Conservation (phyloP, 2,113 vertebrate genomes). For the Talpa occidentalis region DNA sequence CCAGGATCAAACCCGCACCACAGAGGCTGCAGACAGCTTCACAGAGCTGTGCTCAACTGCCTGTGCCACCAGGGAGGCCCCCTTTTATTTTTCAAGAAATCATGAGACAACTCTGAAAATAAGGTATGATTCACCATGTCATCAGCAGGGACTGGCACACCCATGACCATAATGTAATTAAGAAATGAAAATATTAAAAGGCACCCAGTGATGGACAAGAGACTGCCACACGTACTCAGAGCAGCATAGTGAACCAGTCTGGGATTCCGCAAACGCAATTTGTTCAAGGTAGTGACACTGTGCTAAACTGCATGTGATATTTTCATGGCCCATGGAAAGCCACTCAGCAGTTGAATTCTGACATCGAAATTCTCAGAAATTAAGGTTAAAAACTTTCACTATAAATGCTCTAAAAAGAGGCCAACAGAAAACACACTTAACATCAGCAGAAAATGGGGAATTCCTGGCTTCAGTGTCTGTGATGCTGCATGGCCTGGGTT, state of each 20-base stretch:
- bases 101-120: neutral
- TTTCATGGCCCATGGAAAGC: constrained; percentile 32
- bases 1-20: too few relatives aligned
- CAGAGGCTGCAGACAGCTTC: too few relatives aligned
- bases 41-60: too few relatives aligned
- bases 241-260: neutral
- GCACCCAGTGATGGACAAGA: neutral
- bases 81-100: neutral
- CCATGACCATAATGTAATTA: neutral
- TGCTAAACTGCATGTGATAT: constrained; percentile 4
- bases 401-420: constrained; percentile 26
- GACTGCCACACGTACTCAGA: neutral
- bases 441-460: neutral
- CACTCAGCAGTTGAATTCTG: constrained; percentile 32
- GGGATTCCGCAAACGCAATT: neutral
- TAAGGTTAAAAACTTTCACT: constrained; percentile 17
- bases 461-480: neutral
- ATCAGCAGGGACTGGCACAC: neutral
- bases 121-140: neutral
- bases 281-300: neutral
- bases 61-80: too few relatives aligned
- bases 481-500: neutral
- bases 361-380: constrained; percentile 47
- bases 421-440: neutral
- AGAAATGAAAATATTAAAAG: constrained; percentile 6